These are phyloP conservation scores for Enoplosus armatus DNA, from an alignment of 2,797 vertebrate species.

Conservation along the genomic window DNA sequence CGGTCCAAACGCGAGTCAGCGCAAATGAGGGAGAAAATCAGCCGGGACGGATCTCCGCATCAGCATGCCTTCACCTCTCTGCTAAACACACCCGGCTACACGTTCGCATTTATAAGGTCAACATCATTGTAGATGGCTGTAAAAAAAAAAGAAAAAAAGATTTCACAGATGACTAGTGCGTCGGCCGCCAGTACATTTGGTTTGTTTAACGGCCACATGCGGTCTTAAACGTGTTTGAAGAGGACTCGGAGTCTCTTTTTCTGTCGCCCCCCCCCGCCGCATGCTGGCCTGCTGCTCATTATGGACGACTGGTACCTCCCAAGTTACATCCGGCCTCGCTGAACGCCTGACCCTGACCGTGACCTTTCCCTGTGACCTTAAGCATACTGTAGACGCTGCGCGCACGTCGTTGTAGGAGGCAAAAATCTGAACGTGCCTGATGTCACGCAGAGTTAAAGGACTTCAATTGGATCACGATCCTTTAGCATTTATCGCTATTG, in stretches of 20 bases:
- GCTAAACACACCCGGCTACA: conserved; percentile 46
- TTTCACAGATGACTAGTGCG: conserved; percentile 74
- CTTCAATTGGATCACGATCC: no score
- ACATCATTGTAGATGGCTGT: conserved; percentile 68
- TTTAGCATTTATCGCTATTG: no score
- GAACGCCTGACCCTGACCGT: no score
- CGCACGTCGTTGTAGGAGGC: no score
- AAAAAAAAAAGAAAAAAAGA: no score
- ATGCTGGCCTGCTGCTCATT: conserved; percentile 15
- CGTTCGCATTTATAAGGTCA: conserved; percentile 74
- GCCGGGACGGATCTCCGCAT: neutral
- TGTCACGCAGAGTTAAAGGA: no score
- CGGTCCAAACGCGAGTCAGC: conserved; percentile 3
- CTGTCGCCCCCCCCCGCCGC: neutral
- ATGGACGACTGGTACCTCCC: no score
- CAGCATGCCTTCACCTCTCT: conserved; percentile 31
- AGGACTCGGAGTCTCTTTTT: neutral
- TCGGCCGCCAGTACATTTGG: conserved; percentile 53
- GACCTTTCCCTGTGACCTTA: no score
- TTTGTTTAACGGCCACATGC: conserved; percentile 49
- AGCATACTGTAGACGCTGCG: no score
- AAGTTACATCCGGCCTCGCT: no score
- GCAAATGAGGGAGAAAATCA: conserved; percentile 33
- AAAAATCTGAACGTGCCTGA: no score
- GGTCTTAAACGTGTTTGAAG: conserved; percentile 46